Base-by-base conservation (phyloP, 2,797 vertebrate species). In the Anniella stebbinsi region DNA sequence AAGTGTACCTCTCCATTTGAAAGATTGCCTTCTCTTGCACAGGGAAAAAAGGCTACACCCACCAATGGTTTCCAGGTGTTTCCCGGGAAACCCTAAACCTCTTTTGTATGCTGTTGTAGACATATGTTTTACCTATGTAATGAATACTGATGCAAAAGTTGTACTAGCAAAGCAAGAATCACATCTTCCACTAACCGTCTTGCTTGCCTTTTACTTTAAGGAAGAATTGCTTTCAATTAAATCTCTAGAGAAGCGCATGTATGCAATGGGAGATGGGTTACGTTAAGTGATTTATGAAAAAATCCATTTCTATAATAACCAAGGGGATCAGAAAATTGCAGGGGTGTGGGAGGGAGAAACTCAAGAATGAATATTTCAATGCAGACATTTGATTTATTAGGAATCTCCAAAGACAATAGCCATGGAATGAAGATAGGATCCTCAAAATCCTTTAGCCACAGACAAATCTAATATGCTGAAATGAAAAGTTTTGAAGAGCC, bases 271-370 rank as follows among this genome's bases (percentile, higher is more conserved):
- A 94, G 94, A 63, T 86, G 91, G 95, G 95, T 87, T 97, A 92
- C 86, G 91, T 94, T 95, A 94, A 0, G 3, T 54, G 88, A 96
- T 96, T 94, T 92, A 95, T 93, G 92, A 95, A 93, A n/a, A 95
- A 96, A 97, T 96, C 94, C 93, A 96, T 91, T 97, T 92, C 92
- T 94, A 91, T 96, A 96, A 94, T 92, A 95, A 94, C 67, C 92
- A 89, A 94, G 89, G 60, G 93, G 93, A 73, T 89, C 81, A 97
- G 91, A 86, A 93, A 94, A 77, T 77, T 76, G 48, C 86, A 2
- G 45, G 72, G 91, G 75, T 84, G 91, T 18, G n/a, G 21, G n/a
- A 45, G 41, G 87, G 21, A 82, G 86, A 89, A 84, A 33, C 87
- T 88, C 89, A 91, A 91, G 88, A 93, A 13, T 84, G 87, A 75